Evolutionary conservation across 1,140 invertebrate genomes (phyloP).

Genomic region (Cherax destructor): DNA sequence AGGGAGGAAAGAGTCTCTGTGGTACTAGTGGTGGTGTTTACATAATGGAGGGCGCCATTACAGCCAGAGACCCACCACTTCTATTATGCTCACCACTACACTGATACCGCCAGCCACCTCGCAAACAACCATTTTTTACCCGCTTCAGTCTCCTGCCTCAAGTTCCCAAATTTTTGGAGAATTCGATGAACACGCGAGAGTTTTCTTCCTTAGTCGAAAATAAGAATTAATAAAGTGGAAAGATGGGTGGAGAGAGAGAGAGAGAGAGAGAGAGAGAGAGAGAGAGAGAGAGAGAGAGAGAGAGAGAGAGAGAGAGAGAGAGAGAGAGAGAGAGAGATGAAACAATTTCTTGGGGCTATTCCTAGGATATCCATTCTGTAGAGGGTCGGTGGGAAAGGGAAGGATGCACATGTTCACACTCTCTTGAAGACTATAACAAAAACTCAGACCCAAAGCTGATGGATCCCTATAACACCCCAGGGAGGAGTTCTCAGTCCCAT

Average conservation of each 20-base stretch:
- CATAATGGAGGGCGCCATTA: slow-evolving; percentile 8
- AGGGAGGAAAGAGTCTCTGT: neutral
- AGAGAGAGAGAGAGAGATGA: too few relatives aligned
- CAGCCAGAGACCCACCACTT: neutral
- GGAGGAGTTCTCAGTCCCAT: too few relatives aligned
- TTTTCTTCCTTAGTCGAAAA: neutral
- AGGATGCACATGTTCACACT: too few relatives aligned
- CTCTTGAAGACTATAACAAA: too few relatives aligned
- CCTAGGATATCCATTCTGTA: too few relatives aligned
- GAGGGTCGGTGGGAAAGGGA: too few relatives aligned
- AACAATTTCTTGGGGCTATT: too few relatives aligned
- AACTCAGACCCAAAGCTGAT: too few relatives aligned
- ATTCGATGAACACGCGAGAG: neutral
- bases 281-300: slow-evolving; percentile 2
- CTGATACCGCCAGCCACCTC: neutral
- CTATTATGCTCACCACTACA: neutral
- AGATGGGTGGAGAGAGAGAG: neutral
- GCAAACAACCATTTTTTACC: neutral
- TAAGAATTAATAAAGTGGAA: neutral
- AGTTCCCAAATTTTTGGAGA: neutral
- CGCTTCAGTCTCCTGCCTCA: neutral
- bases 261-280: slow-evolving; percentile 2
- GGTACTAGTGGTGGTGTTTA: neutral
- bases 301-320: neutral
- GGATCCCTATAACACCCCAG: too few relatives aligned